Evolutionary conservation across 1,140 invertebrate genomes (phyloP), one percentile per base, ranked within the genome.

Genomic region (Telenomus remus): DNA sequence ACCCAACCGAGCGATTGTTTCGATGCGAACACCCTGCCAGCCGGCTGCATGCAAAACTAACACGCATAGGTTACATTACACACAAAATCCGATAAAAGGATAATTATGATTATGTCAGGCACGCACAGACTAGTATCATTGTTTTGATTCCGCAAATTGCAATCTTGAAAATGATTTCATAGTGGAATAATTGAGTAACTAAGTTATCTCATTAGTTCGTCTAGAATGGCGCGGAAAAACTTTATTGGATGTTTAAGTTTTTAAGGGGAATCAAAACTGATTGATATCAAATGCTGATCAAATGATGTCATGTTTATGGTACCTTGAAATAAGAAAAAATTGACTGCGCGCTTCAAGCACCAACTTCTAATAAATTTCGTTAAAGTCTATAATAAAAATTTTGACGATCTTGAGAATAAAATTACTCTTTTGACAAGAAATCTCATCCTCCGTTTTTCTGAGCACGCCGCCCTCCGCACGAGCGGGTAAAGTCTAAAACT

Each of bases 41-140:
- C 19, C 19, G 19, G 16, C 57, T 51, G 57, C 63, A 63, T 63
- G 72, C 59, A 64, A 64, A 69, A 69, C 72, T 68, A 69, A 64
- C 64, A 64, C 46, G 70, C 69, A 35, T 47, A 76, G 55, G 70
- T 60, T 60, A 47, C 73, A 39, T 75, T 72, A 54, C 63, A 59
- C 66, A 80, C 76, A 39, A 39, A 80, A 80, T 57, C 48, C 80
- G 81, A 80, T 78, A 71, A 66, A 60, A 49, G 57, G 75, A 79
- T 79, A 81, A 80, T 78, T 63, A 78, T 76, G 79, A 82, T 83
- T 81, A 73, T 76, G 79, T 81, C 81, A 75, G 80, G 79, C 79
- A 63, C 68, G 72, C 66, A 74, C 63, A 0, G 42, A 53, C 75
- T 1, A 78, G 72, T 1, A 27, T 1, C 66, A 54, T 47, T 51